phyloP scores from a whole-genome alignment of 2,888 invertebrate species.

The Eulithis prunata region DNA sequence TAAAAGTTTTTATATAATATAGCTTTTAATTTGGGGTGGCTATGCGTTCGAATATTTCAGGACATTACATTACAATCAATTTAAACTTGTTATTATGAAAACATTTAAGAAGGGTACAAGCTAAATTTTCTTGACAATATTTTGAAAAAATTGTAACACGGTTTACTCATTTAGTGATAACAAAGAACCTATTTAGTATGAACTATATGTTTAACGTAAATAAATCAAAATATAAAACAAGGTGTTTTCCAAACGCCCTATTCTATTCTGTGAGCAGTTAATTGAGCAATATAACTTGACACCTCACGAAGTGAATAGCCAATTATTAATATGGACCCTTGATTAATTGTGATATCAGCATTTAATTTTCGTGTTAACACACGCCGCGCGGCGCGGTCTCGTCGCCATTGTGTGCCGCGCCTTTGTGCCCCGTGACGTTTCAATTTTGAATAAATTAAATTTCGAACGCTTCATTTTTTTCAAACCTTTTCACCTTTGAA shows the following conservation, averaged over 20 bases:
- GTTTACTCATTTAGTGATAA: no score
- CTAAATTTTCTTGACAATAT: no score
- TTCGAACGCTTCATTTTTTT: conserved; percentile 82
- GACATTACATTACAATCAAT: background rate
- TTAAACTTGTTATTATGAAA: no score
- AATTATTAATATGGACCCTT: conserved; percentile 83
- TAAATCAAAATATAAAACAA: conserved; percentile 45
- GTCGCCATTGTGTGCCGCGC: conserved; percentile 74
- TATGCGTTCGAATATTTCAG: background rate
- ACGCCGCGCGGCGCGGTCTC: conserved; percentile 59
- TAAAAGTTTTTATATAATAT: no score
- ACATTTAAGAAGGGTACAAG: no score
- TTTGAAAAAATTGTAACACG: no score
- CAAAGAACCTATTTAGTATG: no score
- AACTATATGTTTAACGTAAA: background rate
- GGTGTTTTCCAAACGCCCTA: conserved; percentile 68
- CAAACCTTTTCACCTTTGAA: conserved; percentile 69
- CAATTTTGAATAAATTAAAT: conserved; percentile 85
- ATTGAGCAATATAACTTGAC: conserved; percentile 84
- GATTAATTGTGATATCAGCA: conserved; percentile 85
- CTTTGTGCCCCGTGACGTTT: conserved; percentile 83
- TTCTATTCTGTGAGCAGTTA: conserved; percentile 79
- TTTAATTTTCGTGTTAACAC: conserved; percentile 85
- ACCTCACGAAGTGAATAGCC: conserved; percentile 83
- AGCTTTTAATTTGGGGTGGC: background rate